Conservation (phyloP, 1,140 invertebrate genomes). For the Trichoplusia ni region DNA sequence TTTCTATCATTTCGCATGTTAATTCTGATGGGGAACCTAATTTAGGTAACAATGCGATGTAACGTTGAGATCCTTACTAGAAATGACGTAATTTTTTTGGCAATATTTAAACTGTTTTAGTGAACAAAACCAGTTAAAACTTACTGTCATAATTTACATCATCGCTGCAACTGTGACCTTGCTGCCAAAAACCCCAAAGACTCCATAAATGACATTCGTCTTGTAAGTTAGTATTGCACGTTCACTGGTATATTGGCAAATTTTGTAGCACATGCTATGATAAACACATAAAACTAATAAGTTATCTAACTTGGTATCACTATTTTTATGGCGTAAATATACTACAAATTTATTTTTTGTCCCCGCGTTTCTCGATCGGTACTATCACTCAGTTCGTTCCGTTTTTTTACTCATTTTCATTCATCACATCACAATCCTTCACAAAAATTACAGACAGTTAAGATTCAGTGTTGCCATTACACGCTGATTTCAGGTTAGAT, state of each 20-base stretch:
- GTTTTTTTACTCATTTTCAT: constrained; percentile 12
- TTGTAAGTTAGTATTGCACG: constrained; percentile 13
- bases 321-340: background rate
- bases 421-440: constrained; percentile 21
- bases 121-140: constrained; percentile 37
- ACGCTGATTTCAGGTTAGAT: too few species aligned
- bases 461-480: constrained; percentile 10
- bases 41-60: too few species aligned
- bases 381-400: constrained; percentile 16
- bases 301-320: background rate
- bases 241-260: constrained; percentile 12
- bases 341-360: background rate
- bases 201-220: constrained; percentile 29
- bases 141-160: constrained; percentile 68
- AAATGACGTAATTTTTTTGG: constrained; percentile 27
- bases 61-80: constrained; percentile 4
- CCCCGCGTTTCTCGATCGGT: constrained; percentile 2
- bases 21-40: too few species aligned
- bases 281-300: constrained; percentile 47
- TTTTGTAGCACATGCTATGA: constrained; percentile 7
- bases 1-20: too few species aligned
- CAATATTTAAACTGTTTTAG: background rate
- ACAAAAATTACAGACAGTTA: background rate
- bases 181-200: constrained; percentile 37
- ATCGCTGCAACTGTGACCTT: constrained; percentile 60